These are phyloP conservation scores for Pithys albifrons DNA, from an alignment of 2,113 vertebrate species.

Conservation along the genomic window DNA sequence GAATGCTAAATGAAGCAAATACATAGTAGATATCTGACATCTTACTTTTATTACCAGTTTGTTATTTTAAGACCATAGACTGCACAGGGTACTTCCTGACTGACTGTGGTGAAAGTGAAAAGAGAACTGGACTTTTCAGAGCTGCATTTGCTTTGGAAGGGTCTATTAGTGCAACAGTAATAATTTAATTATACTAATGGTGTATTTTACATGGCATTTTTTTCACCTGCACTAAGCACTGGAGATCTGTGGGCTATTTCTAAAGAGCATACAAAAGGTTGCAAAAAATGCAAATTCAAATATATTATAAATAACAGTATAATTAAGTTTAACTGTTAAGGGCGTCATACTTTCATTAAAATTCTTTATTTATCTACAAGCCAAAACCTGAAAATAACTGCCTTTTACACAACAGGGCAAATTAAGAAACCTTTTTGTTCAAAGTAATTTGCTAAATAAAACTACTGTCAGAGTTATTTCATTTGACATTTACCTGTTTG, in stretches of 20 bases:
- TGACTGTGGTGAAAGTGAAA: neutral
- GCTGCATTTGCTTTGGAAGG: neutral
- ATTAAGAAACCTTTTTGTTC: neutral
- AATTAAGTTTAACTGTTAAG: neutral
- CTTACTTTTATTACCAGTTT: neutral
- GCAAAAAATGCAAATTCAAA: neutral
- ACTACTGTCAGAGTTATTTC: neutral
- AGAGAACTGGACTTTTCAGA: neutral
- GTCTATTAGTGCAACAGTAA: neutral
- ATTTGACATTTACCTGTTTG: neutral
- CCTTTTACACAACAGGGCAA: neutral
- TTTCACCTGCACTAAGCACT: neutral
- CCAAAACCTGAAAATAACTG: neutral
- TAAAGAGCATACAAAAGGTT: neutral
- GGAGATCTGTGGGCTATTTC: neutral
- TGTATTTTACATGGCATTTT: neutral
- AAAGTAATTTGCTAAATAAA: neutral
- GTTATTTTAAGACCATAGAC: neutral
- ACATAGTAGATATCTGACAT: neutral
- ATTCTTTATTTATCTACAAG: neutral
- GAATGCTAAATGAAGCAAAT: neutral
- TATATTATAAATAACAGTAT: neutral
- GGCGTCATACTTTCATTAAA: neutral
- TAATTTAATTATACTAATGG: neutral
- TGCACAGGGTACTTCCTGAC: neutral